Base-by-base conservation (phyloP, 2,113 vertebrate species). In the Heterocephalus glaber region DNA sequence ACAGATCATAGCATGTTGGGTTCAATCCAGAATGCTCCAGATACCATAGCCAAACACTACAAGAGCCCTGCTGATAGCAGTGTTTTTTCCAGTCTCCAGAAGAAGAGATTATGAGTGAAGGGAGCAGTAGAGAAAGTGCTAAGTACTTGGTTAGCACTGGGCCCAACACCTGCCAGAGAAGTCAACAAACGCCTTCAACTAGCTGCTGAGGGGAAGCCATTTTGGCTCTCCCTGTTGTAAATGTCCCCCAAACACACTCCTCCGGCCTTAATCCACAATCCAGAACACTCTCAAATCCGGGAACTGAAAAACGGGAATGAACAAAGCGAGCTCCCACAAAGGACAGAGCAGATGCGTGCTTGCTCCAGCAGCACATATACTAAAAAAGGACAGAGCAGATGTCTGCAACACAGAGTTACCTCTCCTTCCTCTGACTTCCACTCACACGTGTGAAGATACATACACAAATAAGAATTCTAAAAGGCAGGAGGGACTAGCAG, bases 401-500 rank as follows among this genome's bases (percentile, higher is more conserved):
- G 1, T 26, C 2, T 70, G 0, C 77, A 80, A 76, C 2, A 60
- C 0, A 28, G 58, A 44, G 54, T 47, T 63, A 22, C 7, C 24
- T 60, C 22, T 87, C 66, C 87, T 33, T 52, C 35, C 58, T 28
- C 49, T 41, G 44, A 86, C 35, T 74, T 77, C 49, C 94, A 95
- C 54, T 56, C 83, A 89, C 86, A 95, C 33, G 60, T 33, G 52
- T 52, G 94, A 95, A 80, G 97, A 95, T 22, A 6, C 13, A n/a
- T 95, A 97, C 82, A 97, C 95, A 96, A 96, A 90, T 6, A 44
- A 84, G 41, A 96, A 97, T 96, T 97, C 68, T 63, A 97, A 95
- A 97, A 77, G 30, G 54, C 3, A 0, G 35, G 61, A 65, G 9
- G 20, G 22, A 63, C 12, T 24, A 22, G 19, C 35, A 3, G 10